A percentile compares a stretch with the other conserved stretches of the same genome.
Evolutionary conservation across 2,113 vertebrate species (phyloP).

Genomic region (Fregata magnificens): DNA sequence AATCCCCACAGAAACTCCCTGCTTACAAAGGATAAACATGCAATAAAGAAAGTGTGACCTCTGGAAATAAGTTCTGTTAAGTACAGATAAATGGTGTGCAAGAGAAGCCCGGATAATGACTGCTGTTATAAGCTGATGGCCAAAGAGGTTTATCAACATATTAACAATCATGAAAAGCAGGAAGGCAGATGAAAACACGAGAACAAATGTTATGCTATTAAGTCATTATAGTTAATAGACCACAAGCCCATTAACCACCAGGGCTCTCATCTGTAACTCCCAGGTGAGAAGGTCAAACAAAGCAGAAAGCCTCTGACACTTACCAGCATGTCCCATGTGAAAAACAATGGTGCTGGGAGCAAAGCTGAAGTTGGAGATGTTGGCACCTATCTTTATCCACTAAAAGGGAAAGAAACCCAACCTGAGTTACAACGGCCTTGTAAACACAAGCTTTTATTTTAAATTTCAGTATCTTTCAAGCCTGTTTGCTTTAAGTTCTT

Average conservation of each 20-base stretch:
- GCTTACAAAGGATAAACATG: conserved; percentile 23
- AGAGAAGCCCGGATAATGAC: conserved; percentile 58
- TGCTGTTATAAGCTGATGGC: conserved; percentile 66
- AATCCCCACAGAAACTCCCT: conserved; percentile 12
- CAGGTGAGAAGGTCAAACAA: conserved; percentile 68
- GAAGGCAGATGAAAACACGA: conserved; percentile 65
- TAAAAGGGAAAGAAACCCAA: conserved; percentile 52
- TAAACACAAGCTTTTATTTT: background rate
- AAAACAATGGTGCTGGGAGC: conserved; percentile 95
- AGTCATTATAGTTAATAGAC: conserved; percentile 80
- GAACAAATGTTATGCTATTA: conserved; percentile 76
- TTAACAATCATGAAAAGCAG: conserved; percentile 70
- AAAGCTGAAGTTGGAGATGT: conserved; percentile 95
- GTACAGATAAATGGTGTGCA: conserved; percentile 56
- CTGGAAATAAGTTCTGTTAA: conserved; percentile 68
- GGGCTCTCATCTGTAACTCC: conserved; percentile 32
- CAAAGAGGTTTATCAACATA: conserved; percentile 68
- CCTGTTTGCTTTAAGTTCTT: background rate
- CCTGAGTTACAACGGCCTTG: background rate
- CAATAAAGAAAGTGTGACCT: conserved; percentile 57
- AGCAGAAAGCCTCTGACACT: conserved; percentile 67
- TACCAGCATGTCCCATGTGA: conserved; percentile 95
- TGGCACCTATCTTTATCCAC: conserved; percentile 98
- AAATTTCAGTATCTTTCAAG: background rate
- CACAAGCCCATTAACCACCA: conserved; percentile 62